These are phyloP conservation scores for Pelagia noctiluca DNA, from an alignment of 30 jellyfish, hydroid and myxozoan genomes.

Conservation along the genomic window DNA sequence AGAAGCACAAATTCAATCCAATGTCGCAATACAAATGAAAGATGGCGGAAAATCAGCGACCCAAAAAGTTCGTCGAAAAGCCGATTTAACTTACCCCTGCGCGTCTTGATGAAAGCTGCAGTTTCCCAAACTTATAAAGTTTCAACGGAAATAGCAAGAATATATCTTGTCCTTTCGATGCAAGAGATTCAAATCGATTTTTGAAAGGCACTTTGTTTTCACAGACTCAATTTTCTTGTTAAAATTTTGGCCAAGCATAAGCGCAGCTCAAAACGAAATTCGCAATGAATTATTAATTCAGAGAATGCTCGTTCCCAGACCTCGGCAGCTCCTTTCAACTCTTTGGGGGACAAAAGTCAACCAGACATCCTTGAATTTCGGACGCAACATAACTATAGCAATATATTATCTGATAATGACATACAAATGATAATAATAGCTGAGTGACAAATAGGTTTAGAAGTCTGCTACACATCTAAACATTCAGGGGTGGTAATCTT, in stretches of 20 bases:
- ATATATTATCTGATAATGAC: too few species aligned
- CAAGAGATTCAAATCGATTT: constrained; percentile 20
- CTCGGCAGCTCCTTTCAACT: not conserved
- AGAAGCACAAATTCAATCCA: constrained; percentile 41
- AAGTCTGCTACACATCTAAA: too few species aligned
- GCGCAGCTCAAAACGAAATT: constrained; percentile 6
- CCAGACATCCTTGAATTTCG: too few species aligned
- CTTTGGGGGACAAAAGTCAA: too few species aligned
- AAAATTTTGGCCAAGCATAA: constrained; percentile 23
- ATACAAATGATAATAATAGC: too few species aligned
- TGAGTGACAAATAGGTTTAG: too few species aligned
- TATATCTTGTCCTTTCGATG: not conserved
- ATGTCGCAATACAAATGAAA: constrained; percentile 53
- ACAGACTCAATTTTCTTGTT: not conserved
- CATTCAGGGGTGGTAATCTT: too few species aligned
- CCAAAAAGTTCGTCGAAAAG: not conserved
- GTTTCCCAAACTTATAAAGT: not conserved
- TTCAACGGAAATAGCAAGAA: not conserved
- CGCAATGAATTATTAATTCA: constrained; percentile 16
- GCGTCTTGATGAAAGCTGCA: constrained; percentile 64
- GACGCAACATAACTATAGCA: too few species aligned
- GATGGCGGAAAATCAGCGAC: constrained; percentile 83
- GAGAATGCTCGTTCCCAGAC: not conserved
- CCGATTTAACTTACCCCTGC: constrained; percentile 70
- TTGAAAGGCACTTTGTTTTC: not conserved